Percentiles rank a stretch among this genome's conserved stretches.
phyloP scores from a whole-genome alignment of 2,797 vertebrate genomes.

The Mormyrus proboscirostris region DNA sequence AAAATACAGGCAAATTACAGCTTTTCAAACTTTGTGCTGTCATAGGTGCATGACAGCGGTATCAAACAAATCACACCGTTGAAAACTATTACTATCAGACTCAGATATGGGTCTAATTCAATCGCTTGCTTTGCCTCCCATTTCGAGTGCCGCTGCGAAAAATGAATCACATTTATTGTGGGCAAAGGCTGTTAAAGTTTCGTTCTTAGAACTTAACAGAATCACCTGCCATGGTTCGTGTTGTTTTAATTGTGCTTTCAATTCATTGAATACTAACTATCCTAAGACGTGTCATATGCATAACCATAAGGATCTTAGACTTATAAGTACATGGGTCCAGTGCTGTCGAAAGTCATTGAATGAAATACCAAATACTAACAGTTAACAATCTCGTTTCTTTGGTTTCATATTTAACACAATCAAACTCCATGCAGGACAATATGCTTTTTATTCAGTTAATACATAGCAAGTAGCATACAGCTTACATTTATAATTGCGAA shows the following conservation, averaged over 20 bases:
- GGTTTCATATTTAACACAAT: neutral
- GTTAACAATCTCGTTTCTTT: neutral
- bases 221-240: neutral
- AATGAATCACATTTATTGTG: neutral
- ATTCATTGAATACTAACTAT: neutral
- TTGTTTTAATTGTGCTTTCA: neutral
- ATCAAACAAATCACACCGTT: neutral
- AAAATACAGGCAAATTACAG: neutral
- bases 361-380: neutral
- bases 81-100: neutral
- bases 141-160: neutral
- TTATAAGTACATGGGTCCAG: neutral
- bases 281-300: neutral
- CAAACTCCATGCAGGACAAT: neutral
- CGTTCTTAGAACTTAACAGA: neutral
- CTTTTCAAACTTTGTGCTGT: neutral
- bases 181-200: neutral
- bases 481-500: conserved; percentile 31
- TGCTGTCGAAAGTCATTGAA: neutral
- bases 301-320: neutral
- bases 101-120: neutral
- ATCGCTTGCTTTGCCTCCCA: neutral
- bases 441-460: neutral
- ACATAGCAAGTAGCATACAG: conserved; percentile 30
- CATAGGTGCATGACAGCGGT: neutral